Conservation (phyloP, 1,140 invertebrate genomes). For the Cheumatopsyche charites region DNA sequence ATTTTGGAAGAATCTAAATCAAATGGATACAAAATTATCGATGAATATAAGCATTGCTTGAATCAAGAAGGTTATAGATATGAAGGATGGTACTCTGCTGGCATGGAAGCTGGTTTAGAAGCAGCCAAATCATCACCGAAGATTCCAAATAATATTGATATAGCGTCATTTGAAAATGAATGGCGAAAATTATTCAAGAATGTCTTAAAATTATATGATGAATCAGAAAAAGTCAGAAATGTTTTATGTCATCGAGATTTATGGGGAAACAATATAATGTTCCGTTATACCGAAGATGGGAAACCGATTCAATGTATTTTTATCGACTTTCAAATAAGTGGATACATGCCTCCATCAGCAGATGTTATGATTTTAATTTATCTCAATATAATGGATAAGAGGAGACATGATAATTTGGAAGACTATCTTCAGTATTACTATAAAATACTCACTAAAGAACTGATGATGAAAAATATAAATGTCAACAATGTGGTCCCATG, state of each 20-base stretch:
- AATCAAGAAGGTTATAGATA: too few species aligned
- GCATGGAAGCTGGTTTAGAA: conserved; percentile 5
- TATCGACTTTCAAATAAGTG: conserved; percentile 66
- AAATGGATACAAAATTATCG: too few species aligned
- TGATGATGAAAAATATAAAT: conserved; percentile 18
- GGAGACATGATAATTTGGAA: conserved; percentile 9
- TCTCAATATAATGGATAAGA: conserved; percentile 27
- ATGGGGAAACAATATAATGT: conserved; percentile 69
- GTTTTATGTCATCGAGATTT: conserved; percentile 68
- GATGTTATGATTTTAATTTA: conserved; percentile 57
- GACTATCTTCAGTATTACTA: conserved; percentile 36
- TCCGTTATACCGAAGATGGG: conserved; percentile 58
- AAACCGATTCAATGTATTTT: conserved; percentile 61
- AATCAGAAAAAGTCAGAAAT: conserved; percentile 54
- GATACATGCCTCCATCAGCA: conserved; percentile 63
- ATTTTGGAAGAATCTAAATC: too few species aligned
- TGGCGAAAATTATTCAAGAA: conserved; percentile 53
- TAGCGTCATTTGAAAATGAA: conserved; percentile 40
- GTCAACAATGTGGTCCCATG: conserved; percentile 23
- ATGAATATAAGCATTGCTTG: too few species aligned
- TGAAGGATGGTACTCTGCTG: conserved; percentile 29
- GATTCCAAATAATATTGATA: conserved; percentile 28
- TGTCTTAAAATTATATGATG: conserved; percentile 50
- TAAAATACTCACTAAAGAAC: conserved; percentile 6
- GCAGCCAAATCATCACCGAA: conserved; percentile 21